These are phyloP conservation scores for Heliconius congener DNA, from an alignment of 1,140 invertebrate genomes.

Conservation along the genomic window DNA sequence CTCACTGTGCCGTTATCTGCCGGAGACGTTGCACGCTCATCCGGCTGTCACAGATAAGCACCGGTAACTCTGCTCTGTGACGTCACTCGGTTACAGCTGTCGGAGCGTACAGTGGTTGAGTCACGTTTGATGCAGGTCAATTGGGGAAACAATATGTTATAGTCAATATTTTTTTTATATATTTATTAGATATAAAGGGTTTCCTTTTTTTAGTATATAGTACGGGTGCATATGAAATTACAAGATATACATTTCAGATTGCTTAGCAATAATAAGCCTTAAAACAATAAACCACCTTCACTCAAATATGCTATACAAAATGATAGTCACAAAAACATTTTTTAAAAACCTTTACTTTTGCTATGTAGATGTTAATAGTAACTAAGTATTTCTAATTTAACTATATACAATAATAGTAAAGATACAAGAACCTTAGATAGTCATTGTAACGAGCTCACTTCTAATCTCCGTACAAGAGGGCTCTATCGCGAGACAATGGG, in stretches of 20 bases:
- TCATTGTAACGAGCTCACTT: constrained; percentile 17
- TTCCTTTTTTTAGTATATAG: not conserved
- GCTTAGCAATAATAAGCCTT: not conserved
- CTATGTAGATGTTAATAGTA: not conserved
- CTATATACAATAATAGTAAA: not conserved
- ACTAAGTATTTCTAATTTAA: not conserved
- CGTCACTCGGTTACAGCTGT: constrained; percentile 43
- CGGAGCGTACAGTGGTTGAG: not conserved
- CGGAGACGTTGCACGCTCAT: constrained; percentile 71
- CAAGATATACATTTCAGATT: not conserved
- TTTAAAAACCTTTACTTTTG: not conserved
- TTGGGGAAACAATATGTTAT: not conserved
- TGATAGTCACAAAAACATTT: not conserved
- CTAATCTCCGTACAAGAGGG: constrained; percentile 25
- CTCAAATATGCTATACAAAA: not conserved
- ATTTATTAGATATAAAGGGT: not conserved
- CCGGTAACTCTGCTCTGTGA: constrained; percentile 54
- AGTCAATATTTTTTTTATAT: not conserved
- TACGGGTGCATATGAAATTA: not conserved
- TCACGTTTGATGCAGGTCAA: not conserved
- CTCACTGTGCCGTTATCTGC: constrained; percentile 73
- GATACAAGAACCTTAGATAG: constrained; percentile 20
- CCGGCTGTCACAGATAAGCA: constrained; percentile 72
- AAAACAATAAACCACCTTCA: not conserved
- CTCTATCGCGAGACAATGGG: constrained; percentile 42